Percentiles rank a stretch among this genome's conserved stretches.
These are phyloP conservation scores for Prunella fulvescens DNA, from an alignment of 2,113 vertebrate genomes.

Conservation along the genomic window DNA sequence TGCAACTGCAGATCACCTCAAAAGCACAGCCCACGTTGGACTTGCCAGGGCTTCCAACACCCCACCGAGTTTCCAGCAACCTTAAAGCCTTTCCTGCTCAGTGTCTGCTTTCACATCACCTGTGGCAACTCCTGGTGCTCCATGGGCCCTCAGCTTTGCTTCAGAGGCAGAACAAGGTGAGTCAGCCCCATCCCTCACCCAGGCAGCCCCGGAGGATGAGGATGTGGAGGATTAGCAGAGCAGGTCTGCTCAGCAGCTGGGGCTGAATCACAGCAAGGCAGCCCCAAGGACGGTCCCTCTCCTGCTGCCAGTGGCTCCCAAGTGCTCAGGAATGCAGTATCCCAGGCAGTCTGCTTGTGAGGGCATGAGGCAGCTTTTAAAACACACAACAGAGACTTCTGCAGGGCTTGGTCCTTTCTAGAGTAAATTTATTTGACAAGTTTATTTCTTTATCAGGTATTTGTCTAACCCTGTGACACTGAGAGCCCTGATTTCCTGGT, in stretches of 20 bases:
- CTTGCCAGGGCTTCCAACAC: background rate
- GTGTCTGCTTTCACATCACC: background rate
- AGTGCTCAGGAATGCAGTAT: background rate
- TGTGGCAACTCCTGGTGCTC: rapidly evolving
- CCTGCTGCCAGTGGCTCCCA: background rate
- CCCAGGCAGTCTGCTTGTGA: background rate
- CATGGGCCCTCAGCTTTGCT: background rate
- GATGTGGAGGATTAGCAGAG: background rate
- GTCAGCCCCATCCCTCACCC: background rate
- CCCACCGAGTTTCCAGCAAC: background rate
- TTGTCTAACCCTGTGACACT: conserved; percentile 61
- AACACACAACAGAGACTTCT: background rate
- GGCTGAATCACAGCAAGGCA: background rate
- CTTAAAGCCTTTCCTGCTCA: background rate
- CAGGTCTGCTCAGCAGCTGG: background rate
- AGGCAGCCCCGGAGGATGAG: background rate
- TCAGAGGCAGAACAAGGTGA: background rate
- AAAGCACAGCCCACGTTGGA: rapidly evolving
- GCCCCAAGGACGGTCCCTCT: background rate
- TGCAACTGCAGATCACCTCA: background rate
- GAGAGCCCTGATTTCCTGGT: conserved; percentile 27
- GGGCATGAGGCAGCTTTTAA: background rate
- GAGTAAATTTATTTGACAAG: conserved; percentile 43
- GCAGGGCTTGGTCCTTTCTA: background rate
- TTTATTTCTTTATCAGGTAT: conserved; percentile 58